phyloP scores from a whole-genome alignment of 2,113 vertebrate species.

The Syrmaticus mikado region DNA sequence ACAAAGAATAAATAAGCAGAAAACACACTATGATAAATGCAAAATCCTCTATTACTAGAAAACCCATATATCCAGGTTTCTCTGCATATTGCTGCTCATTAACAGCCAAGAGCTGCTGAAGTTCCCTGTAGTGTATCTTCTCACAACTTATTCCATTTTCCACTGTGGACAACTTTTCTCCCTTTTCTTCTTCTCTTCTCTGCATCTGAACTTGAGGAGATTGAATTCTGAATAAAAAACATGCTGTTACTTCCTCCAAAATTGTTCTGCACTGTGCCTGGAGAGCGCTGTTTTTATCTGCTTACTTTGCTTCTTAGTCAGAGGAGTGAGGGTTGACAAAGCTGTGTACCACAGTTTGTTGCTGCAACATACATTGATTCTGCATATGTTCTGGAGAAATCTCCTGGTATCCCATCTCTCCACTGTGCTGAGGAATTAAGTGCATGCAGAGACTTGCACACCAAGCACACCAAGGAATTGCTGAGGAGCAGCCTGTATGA shows the following conservation, averaged over 20 bases:
- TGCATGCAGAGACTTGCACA: rapidly evolving
- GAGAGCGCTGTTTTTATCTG: neutral
- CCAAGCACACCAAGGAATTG: neutral
- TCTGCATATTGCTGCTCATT: neutral
- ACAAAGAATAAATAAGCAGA: neutral
- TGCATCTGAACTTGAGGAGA: neutral
- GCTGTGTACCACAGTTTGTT: too few species aligned
- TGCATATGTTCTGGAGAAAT: neutral
- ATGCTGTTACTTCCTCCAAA: neutral
- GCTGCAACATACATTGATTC: neutral
- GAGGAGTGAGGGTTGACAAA: neutral
- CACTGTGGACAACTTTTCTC: neutral
- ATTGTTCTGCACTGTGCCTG: neutral
- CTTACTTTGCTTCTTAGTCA: neutral
- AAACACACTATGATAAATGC: neutral
- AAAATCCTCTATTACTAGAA: neutral
- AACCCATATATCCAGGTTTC: neutral
- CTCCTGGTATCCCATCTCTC: neutral
- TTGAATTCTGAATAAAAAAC: neutral
- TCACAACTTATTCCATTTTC: neutral
- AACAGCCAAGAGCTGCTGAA: neutral
- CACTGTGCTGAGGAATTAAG: neutral
- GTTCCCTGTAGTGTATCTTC: rapidly evolving
- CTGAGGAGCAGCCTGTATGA: neutral
- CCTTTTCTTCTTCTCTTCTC: neutral